Base-by-base conservation (phyloP, 2,797 vertebrate species). In the Cheirogaleus major region DNA sequence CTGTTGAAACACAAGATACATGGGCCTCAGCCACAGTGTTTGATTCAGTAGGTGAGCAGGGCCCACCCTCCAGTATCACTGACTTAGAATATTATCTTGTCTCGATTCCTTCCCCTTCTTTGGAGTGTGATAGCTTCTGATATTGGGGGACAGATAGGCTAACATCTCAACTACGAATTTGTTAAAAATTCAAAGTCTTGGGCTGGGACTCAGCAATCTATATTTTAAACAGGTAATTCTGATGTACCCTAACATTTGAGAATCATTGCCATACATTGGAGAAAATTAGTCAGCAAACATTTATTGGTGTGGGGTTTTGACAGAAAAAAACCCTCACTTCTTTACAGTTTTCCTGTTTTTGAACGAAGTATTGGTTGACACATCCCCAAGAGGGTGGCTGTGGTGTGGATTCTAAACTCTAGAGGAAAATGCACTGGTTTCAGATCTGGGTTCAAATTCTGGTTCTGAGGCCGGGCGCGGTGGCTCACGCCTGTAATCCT, bases 111-210 rank as follows among this genome's bases (percentile, higher is more conserved):
- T 92, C 27, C 18, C n/a, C 63, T 93, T 95, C 70, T 92, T 11
- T 84, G 27, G 35, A 84, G 35, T 93, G 55, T 87, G 57, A 93
- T 92, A 93, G 69, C 65, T 92, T 96, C 81, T 95, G 52, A 83
- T 96, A 57, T 81, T 96, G 84, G 10, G 48, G 70, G 12, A 72
- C 95, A 17, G 35, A 63, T 43, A 7, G 50, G 43, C 45, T 94
- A 91, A 93, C 22, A 73, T 95, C 87, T 70, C 79, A 93, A 82
- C 43, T 84, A 72, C n/a, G 35, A 87, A 90, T 83, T 93, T 92
- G 69, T 96, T 95, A 81, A 89, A 95, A 96, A 89, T 95, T 67
- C 43, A 52, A 76, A 92, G 79, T 91, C 27, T 95, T 78, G 63
- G 35, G 22, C 52, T 94, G 15, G 27, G 59, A 86, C 20, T n/a